These are phyloP conservation scores for Drosophila kanekoi DNA, from an alignment of 2,888 invertebrate species.

Conservation along the genomic window DNA sequence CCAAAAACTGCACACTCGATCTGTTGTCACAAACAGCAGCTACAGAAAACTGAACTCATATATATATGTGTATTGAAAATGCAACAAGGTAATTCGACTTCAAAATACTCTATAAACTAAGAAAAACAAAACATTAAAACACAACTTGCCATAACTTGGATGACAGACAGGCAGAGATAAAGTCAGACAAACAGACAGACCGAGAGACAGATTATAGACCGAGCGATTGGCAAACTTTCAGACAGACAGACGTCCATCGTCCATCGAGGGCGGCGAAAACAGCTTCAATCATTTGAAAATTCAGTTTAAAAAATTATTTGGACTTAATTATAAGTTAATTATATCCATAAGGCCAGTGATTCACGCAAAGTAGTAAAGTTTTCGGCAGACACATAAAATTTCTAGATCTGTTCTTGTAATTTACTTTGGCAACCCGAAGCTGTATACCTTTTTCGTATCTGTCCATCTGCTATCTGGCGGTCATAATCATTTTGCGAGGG, in stretches of 20 bases:
- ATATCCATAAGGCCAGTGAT: not conserved
- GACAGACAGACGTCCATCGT: no score
- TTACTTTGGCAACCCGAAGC: slow-evolving; percentile 8
- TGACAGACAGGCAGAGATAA: no score
- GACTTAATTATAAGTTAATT: not conserved
- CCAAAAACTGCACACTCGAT: slow-evolving; percentile 69
- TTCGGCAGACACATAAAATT: not conserved
- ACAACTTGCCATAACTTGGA: no score
- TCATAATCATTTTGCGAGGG: slow-evolving; percentile 35
- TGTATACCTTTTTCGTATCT: not conserved
- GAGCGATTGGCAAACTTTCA: no score
- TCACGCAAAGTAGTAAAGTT: slow-evolving; percentile 12
- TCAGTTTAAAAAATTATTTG: not conserved
- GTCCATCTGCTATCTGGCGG: not conserved
- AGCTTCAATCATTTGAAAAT: not conserved
- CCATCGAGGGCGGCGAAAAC: no score
- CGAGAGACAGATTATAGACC: no score
- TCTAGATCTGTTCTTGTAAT: slow-evolving; percentile 12
- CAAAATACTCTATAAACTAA: not conserved
- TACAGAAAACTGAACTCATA: slow-evolving; percentile 30
- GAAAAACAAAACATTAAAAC: no score
- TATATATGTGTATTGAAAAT: not conserved
- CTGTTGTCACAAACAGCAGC: slow-evolving; percentile 67
- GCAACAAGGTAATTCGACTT: not conserved
- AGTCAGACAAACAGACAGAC: no score